Percentiles rank a stretch among this genome's conserved stretches.
Conservation (phyloP, 1,140 invertebrate species). For the Geopemphigus sp. region DNA sequence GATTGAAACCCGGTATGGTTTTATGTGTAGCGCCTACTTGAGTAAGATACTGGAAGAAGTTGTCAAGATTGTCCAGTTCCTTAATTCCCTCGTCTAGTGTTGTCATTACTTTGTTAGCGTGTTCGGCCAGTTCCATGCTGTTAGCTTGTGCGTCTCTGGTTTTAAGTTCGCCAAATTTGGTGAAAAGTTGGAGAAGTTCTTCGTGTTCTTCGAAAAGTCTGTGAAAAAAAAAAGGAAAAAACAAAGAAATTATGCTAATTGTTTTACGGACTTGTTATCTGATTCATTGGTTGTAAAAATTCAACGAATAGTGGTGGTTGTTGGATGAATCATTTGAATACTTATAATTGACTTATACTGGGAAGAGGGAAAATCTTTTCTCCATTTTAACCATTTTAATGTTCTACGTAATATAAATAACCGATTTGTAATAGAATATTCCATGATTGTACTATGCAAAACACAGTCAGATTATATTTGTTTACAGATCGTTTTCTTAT, state of each 20-base stretch:
- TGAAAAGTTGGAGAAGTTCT: conserved; percentile 77
- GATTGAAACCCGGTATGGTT: conserved; percentile 79
- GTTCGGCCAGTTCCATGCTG: conserved; percentile 78
- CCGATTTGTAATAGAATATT: background rate
- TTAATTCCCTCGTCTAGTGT: conserved; percentile 84
- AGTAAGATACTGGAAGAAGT: conserved; percentile 77
- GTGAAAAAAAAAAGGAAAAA: conserved; percentile 51
- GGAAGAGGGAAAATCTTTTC: background rate
- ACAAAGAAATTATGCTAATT: too few species aligned
- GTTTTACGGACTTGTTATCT: too few species aligned
- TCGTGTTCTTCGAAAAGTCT: conserved; percentile 86
- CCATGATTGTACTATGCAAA: conserved; percentile 6
- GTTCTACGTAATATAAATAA: conserved; percentile 36
- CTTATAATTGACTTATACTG: too few species aligned
- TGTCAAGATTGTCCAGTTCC: conserved; percentile 77
- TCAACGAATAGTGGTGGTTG: background rate
- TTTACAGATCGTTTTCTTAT: background rate
- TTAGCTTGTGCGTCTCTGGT: conserved; percentile 77
- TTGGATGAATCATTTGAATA: conserved; percentile 2
- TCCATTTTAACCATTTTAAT: conserved; percentile 3
- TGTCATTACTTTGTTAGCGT: conserved; percentile 84
- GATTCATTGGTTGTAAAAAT: background rate
- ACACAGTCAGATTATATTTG: conserved; percentile 1
- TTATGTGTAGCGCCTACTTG: conserved; percentile 79
- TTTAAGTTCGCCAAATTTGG: conserved; percentile 73